A percentile compares a stretch with the other conserved stretches of the same genome.
Conservation (phyloP, 2,888 invertebrate species). For the Mythimna pallens region DNA sequence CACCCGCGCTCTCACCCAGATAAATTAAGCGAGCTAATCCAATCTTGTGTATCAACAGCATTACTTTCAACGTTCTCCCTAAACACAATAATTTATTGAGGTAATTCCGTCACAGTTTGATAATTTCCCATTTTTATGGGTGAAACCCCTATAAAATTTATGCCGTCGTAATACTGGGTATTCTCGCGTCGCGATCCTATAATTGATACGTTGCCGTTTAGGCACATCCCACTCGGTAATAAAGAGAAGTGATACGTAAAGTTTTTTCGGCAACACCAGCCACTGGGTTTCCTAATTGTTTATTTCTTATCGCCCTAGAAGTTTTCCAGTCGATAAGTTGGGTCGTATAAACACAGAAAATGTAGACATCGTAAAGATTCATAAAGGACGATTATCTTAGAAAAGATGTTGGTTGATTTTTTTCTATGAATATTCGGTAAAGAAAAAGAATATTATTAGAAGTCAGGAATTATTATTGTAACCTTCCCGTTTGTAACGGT, state of each 20-base stretch:
- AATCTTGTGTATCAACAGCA: slow-evolving; percentile 60
- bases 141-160: slow-evolving; percentile 78
- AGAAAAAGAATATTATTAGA: slow-evolving; percentile 15
- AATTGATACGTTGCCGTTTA: slow-evolving; percentile 74
- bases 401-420: slow-evolving; percentile 25
- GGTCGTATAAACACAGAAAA: slow-evolving; percentile 51
- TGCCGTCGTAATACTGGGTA: slow-evolving; percentile 72
- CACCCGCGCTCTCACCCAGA: slow-evolving; percentile 38
- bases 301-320: slow-evolving; percentile 50
- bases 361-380: slow-evolving; percentile 59
- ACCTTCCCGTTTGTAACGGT: slow-evolving; percentile 8
- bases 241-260: slow-evolving; percentile 61
- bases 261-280: slow-evolving; percentile 44
- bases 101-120: slow-evolving; percentile 78
- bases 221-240: slow-evolving; percentile 51
- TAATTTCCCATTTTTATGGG: slow-evolving; percentile 79
- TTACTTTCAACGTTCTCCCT: slow-evolving; percentile 64
- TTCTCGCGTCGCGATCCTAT: slow-evolving; percentile 70
- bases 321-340: slow-evolving; percentile 58
- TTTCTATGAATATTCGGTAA: slow-evolving; percentile 25
- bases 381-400: slow-evolving; percentile 31
- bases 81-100: slow-evolving; percentile 77
- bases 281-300: slow-evolving; percentile 60
- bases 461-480: slow-evolving; percentile 27
- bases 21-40: slow-evolving; percentile 65